phyloP scores from a whole-genome alignment of 2,888 invertebrate genomes.

The Napeogenes inachia region DNA sequence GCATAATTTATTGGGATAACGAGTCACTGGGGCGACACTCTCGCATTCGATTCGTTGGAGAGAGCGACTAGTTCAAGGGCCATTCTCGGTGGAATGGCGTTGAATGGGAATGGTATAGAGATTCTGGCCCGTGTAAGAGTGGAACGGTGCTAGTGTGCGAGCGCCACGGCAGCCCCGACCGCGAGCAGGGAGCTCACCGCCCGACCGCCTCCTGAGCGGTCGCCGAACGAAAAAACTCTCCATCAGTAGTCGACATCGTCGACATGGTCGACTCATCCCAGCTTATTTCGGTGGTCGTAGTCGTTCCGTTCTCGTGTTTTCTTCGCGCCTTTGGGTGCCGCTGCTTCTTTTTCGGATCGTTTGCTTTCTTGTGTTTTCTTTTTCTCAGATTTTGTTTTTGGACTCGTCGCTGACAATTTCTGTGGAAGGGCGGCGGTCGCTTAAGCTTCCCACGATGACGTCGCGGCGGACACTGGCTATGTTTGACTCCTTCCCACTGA shows the following conservation, averaged over 20 bases:
- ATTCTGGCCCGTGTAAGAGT: conserved; percentile 62
- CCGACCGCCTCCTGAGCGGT: conserved; percentile 76
- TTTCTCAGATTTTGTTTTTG: conserved; percentile 66
- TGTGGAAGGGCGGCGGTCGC: conserved; percentile 61
- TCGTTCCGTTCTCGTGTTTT: conserved; percentile 68
- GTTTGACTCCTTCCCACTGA: conserved; percentile 58
- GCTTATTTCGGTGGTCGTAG: conserved; percentile 67
- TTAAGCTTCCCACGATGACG: conserved; percentile 68
- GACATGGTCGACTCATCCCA: conserved; percentile 75
- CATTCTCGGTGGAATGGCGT: conserved; percentile 27
- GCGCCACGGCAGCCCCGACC: conserved; percentile 72
- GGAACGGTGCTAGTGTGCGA: conserved; percentile 74
- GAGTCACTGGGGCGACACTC: conserved; percentile 23
- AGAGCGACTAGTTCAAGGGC: conserved; percentile 45
- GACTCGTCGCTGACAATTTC: conserved; percentile 69
- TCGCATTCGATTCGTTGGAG: conserved; percentile 32
- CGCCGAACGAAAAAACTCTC: conserved; percentile 77
- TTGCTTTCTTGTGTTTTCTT: conserved; percentile 73
- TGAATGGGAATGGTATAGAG: conserved; percentile 46
- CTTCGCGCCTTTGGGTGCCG: conserved; percentile 76
- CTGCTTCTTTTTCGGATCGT: conserved; percentile 70
- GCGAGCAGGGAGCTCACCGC: conserved; percentile 70
- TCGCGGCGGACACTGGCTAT: conserved; percentile 58
- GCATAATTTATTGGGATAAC: conserved; percentile 26
- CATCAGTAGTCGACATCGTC: conserved; percentile 72